These are phyloP conservation scores for Notoglanidium macrostoma DNA, from an alignment of 2,797 vertebrate genomes.

Conservation along the genomic window DNA sequence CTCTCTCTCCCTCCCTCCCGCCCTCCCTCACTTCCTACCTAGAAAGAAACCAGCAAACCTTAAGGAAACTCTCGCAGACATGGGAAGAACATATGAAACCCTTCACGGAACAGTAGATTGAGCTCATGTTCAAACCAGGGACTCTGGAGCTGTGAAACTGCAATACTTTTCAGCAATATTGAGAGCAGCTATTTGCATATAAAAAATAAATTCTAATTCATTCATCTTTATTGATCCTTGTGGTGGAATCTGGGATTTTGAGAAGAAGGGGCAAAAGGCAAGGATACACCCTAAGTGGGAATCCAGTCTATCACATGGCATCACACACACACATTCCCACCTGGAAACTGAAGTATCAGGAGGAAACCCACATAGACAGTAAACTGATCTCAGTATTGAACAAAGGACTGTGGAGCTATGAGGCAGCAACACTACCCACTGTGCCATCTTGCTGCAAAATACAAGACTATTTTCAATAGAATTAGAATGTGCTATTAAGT, in stretches of 20 bases:
- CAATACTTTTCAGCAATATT: neutral
- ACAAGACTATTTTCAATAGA: neutral
- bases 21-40: neutral
- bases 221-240: neutral
- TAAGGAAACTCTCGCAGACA: neutral
- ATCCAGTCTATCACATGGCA: neutral
- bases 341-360: neutral
- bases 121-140: too few species aligned
- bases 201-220: neutral
- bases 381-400: neutral
- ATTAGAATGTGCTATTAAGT: neutral
- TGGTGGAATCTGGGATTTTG: neutral
- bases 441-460: neutral
- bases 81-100: too few species aligned
- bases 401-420: neutral
- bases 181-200: neutral
- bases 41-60: neutral
- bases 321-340: neutral
- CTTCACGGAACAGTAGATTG: too few species aligned
- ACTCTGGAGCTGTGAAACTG: neutral
- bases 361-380: neutral
- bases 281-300: neutral
- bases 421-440: neutral
- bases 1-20: neutral
- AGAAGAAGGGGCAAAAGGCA: neutral